Evolutionary conservation across 2,888 invertebrate genomes (phyloP).

Genomic region (Aelia acuminata): DNA sequence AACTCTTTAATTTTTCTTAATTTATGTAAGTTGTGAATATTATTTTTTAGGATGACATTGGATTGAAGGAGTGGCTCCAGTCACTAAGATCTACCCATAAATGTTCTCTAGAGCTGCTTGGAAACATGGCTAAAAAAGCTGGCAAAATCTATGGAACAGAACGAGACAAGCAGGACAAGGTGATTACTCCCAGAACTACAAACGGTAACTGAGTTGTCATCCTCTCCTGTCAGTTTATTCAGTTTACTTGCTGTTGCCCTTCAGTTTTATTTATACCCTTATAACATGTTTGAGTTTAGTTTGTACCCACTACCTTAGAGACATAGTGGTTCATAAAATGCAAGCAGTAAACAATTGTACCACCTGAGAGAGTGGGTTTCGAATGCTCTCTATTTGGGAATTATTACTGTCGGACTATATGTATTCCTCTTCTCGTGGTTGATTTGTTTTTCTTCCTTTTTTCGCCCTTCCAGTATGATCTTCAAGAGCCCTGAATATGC

Average conservation of each 20-base stretch:
- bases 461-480: not conserved
- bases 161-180: slow-evolving; percentile 69
- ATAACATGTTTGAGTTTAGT: slow-evolving; percentile 17
- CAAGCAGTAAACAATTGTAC: not conserved
- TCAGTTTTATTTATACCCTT: slow-evolving; percentile 19
- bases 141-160: slow-evolving; percentile 98
- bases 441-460: slow-evolving; percentile 35
- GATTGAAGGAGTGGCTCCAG: slow-evolving; percentile 97
- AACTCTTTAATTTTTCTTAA: not conserved
- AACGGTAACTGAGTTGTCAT: slow-evolving; percentile 61
- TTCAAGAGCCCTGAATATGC: not conserved
- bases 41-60: slow-evolving; percentile 89
- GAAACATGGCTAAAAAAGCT: slow-evolving; percentile 98
- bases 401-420: not conserved
- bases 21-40: slow-evolving; percentile 60
- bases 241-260: slow-evolving; percentile 23
- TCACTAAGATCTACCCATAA: slow-evolving; percentile 96
- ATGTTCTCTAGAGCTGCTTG: slow-evolving; percentile 93
- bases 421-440: not conserved
- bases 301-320: slow-evolving; percentile 21
- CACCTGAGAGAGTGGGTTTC: slow-evolving; percentile 27
- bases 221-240: not conserved
- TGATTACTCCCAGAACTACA: slow-evolving; percentile 62
- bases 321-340: not conserved
- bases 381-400: slow-evolving; percentile 35